Conservation (phyloP, 2,797 vertebrate genomes). For the Erithacus rubecula region DNA sequence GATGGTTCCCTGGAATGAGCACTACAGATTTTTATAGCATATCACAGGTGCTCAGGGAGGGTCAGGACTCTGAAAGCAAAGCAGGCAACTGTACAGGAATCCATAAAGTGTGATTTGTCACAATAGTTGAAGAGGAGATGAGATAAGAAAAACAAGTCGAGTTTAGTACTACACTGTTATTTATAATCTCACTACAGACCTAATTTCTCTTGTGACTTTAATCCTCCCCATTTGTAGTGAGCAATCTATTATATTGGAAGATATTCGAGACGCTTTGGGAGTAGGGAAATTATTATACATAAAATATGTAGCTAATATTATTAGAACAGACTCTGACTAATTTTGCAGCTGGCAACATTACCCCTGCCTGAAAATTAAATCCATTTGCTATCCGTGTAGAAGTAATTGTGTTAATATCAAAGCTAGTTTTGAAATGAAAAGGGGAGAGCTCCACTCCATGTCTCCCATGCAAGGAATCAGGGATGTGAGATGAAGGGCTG, state of each 20-base stretch:
- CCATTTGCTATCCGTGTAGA: background rate
- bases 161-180: background rate
- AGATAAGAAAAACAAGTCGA: background rate
- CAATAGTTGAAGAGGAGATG: background rate
- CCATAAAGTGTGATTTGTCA: background rate
- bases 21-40: background rate
- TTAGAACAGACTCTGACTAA: slow-evolving; percentile 54
- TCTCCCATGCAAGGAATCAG: background rate
- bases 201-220: slow-evolving; percentile 3
- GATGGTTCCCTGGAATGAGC: background rate
- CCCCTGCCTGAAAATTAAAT: slow-evolving; percentile 26
- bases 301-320: slow-evolving; percentile 42
- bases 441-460: background rate
- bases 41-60: background rate
- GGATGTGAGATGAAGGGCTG: background rate
- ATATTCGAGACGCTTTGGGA: background rate
- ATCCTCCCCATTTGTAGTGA: background rate
- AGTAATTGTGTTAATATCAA: slow-evolving; percentile 43
- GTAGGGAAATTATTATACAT: background rate
- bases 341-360: slow-evolving; percentile 36
- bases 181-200: slow-evolving; percentile 24
- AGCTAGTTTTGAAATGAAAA: background rate
- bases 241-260: slow-evolving; percentile 15
- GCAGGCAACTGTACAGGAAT: background rate
- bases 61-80: background rate